phyloP scores from a whole-genome alignment of 2,113 vertebrate genomes.

The Peromyscus leucopus region DNA sequence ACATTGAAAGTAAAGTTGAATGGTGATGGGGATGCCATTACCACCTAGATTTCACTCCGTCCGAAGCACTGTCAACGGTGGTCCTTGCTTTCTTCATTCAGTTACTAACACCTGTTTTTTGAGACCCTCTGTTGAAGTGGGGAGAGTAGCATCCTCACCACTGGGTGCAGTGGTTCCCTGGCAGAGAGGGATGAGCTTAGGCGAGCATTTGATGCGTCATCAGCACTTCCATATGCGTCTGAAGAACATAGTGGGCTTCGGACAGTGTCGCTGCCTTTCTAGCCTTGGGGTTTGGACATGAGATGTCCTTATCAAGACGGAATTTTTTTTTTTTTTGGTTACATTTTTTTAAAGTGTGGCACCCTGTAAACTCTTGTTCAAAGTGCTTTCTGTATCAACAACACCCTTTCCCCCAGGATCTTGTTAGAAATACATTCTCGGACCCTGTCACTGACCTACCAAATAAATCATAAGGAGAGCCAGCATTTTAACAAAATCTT shows the following conservation, averaged over 20 bases:
- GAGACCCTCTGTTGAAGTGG: neutral
- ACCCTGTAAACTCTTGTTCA: slow-evolving; percentile 37
- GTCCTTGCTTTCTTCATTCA: neutral
- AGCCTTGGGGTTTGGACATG: slow-evolving; percentile 46
- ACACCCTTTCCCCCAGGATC: neutral
- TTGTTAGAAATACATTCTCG: slow-evolving; percentile 21
- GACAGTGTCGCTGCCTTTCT: neutral
- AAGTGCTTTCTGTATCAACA: neutral
- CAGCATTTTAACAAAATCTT: slow-evolving; percentile 16
- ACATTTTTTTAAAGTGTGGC: slow-evolving; percentile 6
- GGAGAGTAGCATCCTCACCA: neutral
- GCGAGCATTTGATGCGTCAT: neutral
- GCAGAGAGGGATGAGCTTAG: slow-evolving; percentile 13
- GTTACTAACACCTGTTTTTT: neutral
- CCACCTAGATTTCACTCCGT: neutral
- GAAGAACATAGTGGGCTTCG: neutral
- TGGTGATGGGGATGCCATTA: neutral
- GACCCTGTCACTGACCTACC: neutral
- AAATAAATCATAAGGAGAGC: slow-evolving; percentile 1
- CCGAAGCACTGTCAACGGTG: neutral
- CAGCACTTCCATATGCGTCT: neutral
- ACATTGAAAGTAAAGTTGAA: neutral
- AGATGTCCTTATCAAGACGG: neutral
- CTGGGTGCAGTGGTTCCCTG: neutral
- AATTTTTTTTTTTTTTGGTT: neutral